These are phyloP conservation scores for Acleris sparsana DNA, from an alignment of 2,888 invertebrate genomes.

Conservation along the genomic window DNA sequence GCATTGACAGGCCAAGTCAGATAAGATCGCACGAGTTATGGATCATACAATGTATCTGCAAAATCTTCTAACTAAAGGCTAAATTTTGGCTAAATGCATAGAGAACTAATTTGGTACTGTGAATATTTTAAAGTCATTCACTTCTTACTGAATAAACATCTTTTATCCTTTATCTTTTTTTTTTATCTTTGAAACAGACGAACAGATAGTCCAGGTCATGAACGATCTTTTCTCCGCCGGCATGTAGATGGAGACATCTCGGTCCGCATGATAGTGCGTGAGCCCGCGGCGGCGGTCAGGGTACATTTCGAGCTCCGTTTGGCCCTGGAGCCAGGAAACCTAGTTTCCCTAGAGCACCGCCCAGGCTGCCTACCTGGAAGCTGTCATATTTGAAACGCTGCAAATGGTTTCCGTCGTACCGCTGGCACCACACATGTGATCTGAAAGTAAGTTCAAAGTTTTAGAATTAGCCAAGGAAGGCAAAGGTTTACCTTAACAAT, in stretches of 20 bases:
- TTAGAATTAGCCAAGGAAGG: too few species aligned
- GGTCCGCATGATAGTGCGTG: conserved; percentile 92
- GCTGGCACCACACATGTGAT: conserved; percentile 92
- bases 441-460: conserved; percentile 86
- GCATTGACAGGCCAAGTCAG: too few species aligned
- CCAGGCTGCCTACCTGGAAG: conserved; percentile 89
- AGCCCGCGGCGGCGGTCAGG: conserved; percentile 87
- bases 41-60: too few species aligned
- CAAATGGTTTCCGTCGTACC: conserved; percentile 91
- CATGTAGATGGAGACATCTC: conserved; percentile 86
- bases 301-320: conserved; percentile 90
- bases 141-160: too few species aligned
- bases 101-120: too few species aligned
- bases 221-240: conserved; percentile 94
- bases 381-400: conserved; percentile 89
- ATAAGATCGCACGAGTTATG: too few species aligned
- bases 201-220: conserved; percentile 88
- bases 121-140: too few species aligned
- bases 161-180: too few species aligned
- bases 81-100: too few species aligned
- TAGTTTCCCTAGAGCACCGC: conserved; percentile 89
- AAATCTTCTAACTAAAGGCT: too few species aligned
- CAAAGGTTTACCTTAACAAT: too few species aligned
- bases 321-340: conserved; percentile 87
- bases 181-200: conserved; percentile 76